Conservation (phyloP, 2,113 vertebrate genomes). For the Echinops telfairi region DNA sequence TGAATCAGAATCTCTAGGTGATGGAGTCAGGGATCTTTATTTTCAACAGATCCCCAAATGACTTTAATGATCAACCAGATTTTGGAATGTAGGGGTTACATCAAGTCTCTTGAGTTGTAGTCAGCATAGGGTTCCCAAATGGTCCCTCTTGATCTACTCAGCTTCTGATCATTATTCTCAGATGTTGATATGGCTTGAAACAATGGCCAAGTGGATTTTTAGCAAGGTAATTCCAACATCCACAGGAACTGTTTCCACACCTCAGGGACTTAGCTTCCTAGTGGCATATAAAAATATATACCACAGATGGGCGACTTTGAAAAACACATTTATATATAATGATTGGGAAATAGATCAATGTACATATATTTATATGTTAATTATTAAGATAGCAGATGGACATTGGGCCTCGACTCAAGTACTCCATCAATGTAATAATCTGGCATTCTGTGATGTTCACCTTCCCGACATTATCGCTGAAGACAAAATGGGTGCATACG, state of each 20-base stretch:
- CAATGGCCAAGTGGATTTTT: neutral
- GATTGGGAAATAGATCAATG: no score
- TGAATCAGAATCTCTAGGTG: no score
- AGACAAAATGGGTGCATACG: no score
- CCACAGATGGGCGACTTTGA: neutral
- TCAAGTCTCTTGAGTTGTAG: neutral
- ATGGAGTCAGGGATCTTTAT: no score
- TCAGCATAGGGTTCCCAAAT: neutral
- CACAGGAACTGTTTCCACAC: neutral
- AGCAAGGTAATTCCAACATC: neutral
- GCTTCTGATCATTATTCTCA: neutral
- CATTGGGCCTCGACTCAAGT: no score
- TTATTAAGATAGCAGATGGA: no score
- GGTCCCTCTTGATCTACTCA: neutral
- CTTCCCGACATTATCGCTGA: no score
- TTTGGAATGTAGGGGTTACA: neutral
- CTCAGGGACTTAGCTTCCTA: neutral
- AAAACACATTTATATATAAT: neutral
- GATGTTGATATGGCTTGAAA: neutral
- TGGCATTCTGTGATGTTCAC: no score
- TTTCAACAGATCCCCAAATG: no score
- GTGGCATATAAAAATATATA: neutral
- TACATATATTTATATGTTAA: no score
- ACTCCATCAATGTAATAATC: no score
- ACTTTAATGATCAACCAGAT: no score